phyloP scores from a whole-genome alignment of 2,888 invertebrate genomes.

The Venusia cambrica region DNA sequence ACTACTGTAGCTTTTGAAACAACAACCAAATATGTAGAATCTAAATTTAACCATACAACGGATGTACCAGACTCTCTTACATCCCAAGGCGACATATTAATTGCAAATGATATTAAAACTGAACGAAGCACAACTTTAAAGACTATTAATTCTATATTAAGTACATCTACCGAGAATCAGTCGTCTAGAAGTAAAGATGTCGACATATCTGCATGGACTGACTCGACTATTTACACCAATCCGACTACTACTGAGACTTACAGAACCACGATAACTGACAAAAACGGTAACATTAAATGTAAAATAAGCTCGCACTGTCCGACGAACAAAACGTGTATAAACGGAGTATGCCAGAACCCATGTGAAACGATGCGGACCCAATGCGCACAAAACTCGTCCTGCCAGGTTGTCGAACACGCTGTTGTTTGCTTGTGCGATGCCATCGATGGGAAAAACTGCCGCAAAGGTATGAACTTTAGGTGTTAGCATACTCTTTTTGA shows the following conservation, averaged over 20 bases:
- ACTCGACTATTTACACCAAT: slow-evolving; percentile 58
- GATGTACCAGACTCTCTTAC: no score
- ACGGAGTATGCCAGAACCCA: slow-evolving; percentile 83
- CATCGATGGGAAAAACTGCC: slow-evolving; percentile 81
- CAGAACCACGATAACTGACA: slow-evolving; percentile 42
- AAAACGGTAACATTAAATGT: slow-evolving; percentile 70
- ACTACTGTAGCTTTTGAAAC: no score
- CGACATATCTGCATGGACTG: slow-evolving; percentile 72
- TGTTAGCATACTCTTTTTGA: slow-evolving; percentile 39
- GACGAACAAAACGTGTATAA: slow-evolving; percentile 82
- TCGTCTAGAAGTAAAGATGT: slow-evolving; percentile 67
- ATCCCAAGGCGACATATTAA: no score
- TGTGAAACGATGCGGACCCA: slow-evolving; percentile 71
- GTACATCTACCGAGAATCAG: slow-evolving; percentile 63
- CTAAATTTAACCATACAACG: no score
- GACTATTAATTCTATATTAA: slow-evolving; percentile 37
- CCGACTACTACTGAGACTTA: slow-evolving; percentile 60
- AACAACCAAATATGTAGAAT: no score
- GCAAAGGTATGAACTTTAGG: slow-evolving; percentile 80
- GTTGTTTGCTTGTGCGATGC: slow-evolving; percentile 83
- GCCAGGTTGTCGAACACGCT: slow-evolving; percentile 83
- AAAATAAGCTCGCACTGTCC: slow-evolving; percentile 83
- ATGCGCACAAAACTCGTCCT: slow-evolving; percentile 83
- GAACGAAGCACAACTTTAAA: slow-evolving; percentile 15
- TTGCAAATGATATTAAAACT: no score